Base-by-base conservation (phyloP, 1,140 invertebrate genomes). In the Portunus trituberculatus region DNA sequence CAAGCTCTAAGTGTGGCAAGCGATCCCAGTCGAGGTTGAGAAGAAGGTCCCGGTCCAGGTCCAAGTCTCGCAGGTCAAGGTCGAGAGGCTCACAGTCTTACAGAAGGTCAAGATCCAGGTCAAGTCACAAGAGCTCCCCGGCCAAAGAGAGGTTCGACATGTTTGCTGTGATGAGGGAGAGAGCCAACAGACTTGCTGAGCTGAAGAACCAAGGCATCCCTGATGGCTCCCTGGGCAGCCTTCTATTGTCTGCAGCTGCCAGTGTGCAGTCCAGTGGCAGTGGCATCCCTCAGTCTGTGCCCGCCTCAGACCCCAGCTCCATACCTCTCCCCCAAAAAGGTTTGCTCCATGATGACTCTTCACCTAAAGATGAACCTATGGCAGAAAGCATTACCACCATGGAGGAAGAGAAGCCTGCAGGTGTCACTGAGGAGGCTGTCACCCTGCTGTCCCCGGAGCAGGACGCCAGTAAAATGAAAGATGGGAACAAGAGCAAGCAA, bases 261-360 rank as follows among this genome's bases (percentile, higher is more conserved):
- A 59, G 52, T 59, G 52, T 20, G 16, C 52, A 59, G 52, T 0
- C 52, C 8, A 20, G 52, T 12, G 16, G 52, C 8, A 1, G 52
- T 59, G 52, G 52, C 52, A 20, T 20, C 52, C 52, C 52, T n/a
- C 67, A n/a, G 16, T 7, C 67, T 76, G 67, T 76, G 67, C 89
- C 89, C 52, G n/a, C 86, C n/a, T 89, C 91, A 39, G 94, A 95
- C 39, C 94, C 94, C 20, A 88, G 94, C 52, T 95, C 94, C 82
- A 95, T 95, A 31, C 94, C 94, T 28, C 84, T 95, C 20, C 94
- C 94, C 67, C 94, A 92, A 4, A 83, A 92, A 45, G 83, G 67
- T 8, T n/a, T 10, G 6, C 52, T 45, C 6, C 31, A 45, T 8
- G 25, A 16, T 31, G 48, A 59, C 25, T 87, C 83, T n/a, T 76